Evolutionary conservation across 2,797 vertebrate genomes (phyloP).

Genomic region (Apogon hyalosoma): DNA sequence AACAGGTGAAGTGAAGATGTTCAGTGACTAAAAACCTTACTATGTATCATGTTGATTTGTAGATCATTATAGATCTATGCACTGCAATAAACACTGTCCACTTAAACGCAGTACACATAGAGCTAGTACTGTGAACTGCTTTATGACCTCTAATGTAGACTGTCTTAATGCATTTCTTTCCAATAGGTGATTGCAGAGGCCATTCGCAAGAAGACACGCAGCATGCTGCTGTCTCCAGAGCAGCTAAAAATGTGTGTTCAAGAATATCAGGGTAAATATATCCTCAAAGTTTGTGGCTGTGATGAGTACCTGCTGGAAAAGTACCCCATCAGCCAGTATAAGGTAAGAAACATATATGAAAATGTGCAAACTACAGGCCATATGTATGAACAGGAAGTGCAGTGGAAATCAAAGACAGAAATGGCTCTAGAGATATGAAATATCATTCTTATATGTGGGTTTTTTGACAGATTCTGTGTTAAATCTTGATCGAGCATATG

Average conservation of each 20-base stretch:
- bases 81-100: not conserved
- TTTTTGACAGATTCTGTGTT: too few relatives aligned
- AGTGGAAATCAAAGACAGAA: constrained; percentile 59
- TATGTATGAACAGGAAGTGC: too few relatives aligned
- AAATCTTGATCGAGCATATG: too few relatives aligned
- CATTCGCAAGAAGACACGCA: constrained; percentile 97
- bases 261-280: constrained; percentile 99
- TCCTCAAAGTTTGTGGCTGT: constrained; percentile 99
- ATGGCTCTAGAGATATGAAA: not conserved
- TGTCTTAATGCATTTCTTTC: constrained; percentile 8
- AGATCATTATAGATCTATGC: constrained; percentile 5
- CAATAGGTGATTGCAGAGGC: constrained; percentile 94
- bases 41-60: rapidly evolving
- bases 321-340: constrained; percentile 98
- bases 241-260: constrained; percentile 98
- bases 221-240: constrained; percentile 96
- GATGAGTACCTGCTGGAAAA: constrained; percentile 99
- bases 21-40: not conserved
- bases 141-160: not conserved
- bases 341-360: constrained; percentile 83
- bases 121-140: too few relatives aligned
- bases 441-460: too few relatives aligned
- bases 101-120: too few relatives aligned
- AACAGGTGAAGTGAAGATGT: constrained; percentile 77
- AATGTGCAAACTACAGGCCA: too few relatives aligned